Conservation (phyloP, 2,797 vertebrate species). For the Prunella strophiata region DNA sequence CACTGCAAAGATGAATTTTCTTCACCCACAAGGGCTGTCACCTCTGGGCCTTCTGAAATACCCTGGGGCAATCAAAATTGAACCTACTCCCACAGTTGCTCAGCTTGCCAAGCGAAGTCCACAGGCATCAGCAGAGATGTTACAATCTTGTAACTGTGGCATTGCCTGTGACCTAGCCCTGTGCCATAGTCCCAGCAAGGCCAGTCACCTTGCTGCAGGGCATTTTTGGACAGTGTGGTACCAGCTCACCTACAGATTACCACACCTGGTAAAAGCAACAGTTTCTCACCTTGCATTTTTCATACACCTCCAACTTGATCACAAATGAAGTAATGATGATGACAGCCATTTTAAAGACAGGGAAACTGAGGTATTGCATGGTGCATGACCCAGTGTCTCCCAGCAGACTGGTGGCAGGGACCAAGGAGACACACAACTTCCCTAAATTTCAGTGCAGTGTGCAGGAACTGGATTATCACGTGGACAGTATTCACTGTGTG, state of each 20-base stretch:
- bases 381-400: not conserved
- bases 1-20: not conserved
- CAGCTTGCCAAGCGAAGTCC: accelerated
- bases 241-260: not conserved
- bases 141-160: not conserved
- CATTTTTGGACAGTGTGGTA: not conserved
- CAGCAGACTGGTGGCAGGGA: not conserved
- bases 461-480: not conserved
- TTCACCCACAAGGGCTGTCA: not conserved
- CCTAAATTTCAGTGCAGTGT: not conserved
- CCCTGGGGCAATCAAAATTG: not conserved
- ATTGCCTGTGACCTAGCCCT: not conserved
- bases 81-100: not conserved
- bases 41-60: not conserved
- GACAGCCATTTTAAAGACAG: not conserved
- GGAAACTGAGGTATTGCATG: not conserved
- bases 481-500: not conserved
- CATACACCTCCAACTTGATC: not conserved
- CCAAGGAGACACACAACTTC: not conserved
- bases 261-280: not conserved
- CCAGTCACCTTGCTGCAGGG: not conserved
- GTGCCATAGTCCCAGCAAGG: not conserved
- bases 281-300: not conserved
- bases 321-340: not conserved
- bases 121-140: not conserved